Percentiles rank a stretch among this genome's conserved stretches.
phyloP scores from a whole-genome alignment of 2,888 invertebrate genomes.

The Linnaemya vulpina region DNA sequence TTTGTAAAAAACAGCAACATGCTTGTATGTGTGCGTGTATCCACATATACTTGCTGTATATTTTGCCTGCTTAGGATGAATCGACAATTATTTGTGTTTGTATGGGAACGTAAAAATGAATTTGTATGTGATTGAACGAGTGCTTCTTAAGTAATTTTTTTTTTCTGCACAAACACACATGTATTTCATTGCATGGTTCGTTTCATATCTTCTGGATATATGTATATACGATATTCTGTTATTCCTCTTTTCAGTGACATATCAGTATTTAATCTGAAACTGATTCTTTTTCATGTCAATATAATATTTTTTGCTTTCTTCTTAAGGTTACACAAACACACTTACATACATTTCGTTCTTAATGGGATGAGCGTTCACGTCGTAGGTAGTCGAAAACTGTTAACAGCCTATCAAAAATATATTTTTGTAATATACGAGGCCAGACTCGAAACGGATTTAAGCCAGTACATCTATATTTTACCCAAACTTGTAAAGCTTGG shows the following conservation, averaged over 20 bases:
- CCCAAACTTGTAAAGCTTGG: background rate
- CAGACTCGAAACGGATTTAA: background rate
- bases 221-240: background rate
- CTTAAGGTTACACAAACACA: background rate
- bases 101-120: background rate
- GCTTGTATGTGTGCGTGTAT: too few relatives aligned
- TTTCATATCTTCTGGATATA: constrained; percentile 53
- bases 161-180: background rate
- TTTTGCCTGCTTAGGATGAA: constrained; percentile 18
- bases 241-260: constrained; percentile 19
- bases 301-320: constrained; percentile 46
- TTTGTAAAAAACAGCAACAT: too few relatives aligned
- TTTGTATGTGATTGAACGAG: background rate
- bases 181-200: constrained; percentile 56
- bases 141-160: background rate
- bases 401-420: constrained; percentile 52
- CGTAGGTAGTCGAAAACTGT: constrained; percentile 29
- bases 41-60: constrained; percentile 23
- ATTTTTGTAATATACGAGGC: constrained; percentile 23
- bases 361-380: background rate
- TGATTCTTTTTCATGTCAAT: constrained; percentile 53
- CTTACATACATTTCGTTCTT: background rate
- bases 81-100: constrained; percentile 18
- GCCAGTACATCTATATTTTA: too few relatives aligned
- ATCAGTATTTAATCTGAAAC: constrained; percentile 57